phyloP scores from a whole-genome alignment of 1,140 invertebrate genomes.

The Chymomyza costata region DNA sequence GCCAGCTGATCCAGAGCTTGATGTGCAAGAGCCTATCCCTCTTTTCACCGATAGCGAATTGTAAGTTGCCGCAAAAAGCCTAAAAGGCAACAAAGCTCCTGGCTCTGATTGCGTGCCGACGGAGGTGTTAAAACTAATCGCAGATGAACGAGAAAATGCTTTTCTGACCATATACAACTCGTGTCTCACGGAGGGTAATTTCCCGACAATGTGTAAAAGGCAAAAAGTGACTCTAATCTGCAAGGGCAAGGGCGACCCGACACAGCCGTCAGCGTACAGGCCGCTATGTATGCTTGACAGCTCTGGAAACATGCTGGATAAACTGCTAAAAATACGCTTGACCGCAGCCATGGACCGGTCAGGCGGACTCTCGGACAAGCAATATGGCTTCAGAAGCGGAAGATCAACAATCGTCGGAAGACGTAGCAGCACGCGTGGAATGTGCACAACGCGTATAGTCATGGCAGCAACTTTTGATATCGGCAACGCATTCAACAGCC shows the following conservation, averaged over 20 bases:
- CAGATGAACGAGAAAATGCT: slow-evolving; percentile 1
- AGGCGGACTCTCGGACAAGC: neutral
- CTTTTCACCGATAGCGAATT: slow-evolving; percentile 32
- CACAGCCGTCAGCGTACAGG: no score
- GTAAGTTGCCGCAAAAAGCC: slow-evolving; percentile 3
- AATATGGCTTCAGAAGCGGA: neutral
- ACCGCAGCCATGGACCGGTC: slow-evolving; percentile 6
- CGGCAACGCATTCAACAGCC: slow-evolving; percentile 50
- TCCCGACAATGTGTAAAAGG: no score
- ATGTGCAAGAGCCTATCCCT: no score
- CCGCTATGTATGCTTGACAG: no score
- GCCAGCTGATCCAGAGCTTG: no score
- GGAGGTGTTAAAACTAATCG: slow-evolving; percentile 32
- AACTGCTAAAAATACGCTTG: slow-evolving; percentile 25
- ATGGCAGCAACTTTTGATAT: slow-evolving; percentile 40
- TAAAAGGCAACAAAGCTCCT: slow-evolving; percentile 36
- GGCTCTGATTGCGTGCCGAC: slow-evolving; percentile 37
- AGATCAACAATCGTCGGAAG: no score
- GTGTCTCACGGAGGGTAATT: neutral
- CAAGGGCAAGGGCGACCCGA: neutral
- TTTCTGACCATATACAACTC: no score
- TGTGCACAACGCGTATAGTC: no score
- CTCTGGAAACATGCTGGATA: slow-evolving; percentile 41
- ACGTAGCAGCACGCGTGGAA: no score
- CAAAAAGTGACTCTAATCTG: no score